phyloP scores from a whole-genome alignment of 2,888 invertebrate genomes.

The Apamea anceps region DNA sequence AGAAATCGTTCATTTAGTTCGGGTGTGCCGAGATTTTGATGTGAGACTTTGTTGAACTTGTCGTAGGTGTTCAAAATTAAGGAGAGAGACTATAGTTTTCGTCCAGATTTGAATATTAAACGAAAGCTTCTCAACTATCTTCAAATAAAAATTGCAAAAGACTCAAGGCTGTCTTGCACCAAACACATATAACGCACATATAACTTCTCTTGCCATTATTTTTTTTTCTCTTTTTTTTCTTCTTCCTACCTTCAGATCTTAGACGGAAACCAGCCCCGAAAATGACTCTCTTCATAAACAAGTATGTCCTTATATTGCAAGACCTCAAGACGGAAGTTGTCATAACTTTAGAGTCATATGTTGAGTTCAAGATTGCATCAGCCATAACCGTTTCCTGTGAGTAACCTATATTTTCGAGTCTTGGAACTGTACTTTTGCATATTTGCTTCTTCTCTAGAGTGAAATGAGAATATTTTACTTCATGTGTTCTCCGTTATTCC shows the following conservation, averaged over 20 bases:
- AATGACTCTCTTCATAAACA: background rate
- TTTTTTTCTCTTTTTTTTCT: background rate
- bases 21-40: constrained; percentile 1
- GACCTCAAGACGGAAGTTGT: background rate
- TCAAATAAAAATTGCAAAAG: no score
- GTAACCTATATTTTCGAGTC: constrained; percentile 24
- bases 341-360: constrained; percentile 12
- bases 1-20: constrained; percentile 55
- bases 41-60: background rate
- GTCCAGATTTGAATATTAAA: background rate
- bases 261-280: background rate
- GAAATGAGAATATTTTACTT: background rate
- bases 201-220: background rate
- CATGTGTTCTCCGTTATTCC: background rate
- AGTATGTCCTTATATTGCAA: background rate
- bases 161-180: background rate
- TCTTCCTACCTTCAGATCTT: background rate
- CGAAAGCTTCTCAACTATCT: background rate
- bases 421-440: constrained; percentile 3
- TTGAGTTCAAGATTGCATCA: constrained; percentile 30
- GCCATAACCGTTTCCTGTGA: constrained; percentile 28
- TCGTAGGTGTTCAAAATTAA: background rate
- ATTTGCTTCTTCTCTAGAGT: background rate
- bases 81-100: no score
- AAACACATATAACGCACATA: background rate